phyloP scores from a whole-genome alignment of 2,888 invertebrate species.

The Ecliptopera silaceata region DNA sequence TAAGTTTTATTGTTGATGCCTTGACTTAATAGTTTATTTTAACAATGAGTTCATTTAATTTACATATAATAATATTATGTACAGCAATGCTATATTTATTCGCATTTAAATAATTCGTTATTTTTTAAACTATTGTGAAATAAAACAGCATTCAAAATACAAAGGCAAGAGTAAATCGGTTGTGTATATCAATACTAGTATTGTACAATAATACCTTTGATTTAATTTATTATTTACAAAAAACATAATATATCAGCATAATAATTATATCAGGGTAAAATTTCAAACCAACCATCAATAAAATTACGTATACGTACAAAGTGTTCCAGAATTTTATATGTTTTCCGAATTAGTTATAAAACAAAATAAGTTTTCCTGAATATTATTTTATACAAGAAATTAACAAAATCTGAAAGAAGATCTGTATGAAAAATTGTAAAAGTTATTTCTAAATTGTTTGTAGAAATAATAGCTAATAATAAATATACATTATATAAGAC shows the following conservation, averaged over 20 bases:
- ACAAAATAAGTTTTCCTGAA: neutral
- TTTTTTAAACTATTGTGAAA: neutral
- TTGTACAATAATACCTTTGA: slow-evolving; percentile 50
- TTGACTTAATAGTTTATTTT: slow-evolving; percentile 22
- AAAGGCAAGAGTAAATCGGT: slow-evolving; percentile 77
- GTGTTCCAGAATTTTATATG: slow-evolving; percentile 4
- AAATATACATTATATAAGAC: neutral
- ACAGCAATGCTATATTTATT: too few species aligned
- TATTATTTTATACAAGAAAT: neutral
- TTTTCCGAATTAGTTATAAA: neutral
- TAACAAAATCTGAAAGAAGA: too few species aligned
- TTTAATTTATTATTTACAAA: slow-evolving; percentile 17
- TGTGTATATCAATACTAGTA: slow-evolving; percentile 74
- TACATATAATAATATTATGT: too few species aligned
- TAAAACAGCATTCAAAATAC: too few species aligned
- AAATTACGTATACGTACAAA: neutral
- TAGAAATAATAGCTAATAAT: neutral
- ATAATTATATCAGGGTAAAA: slow-evolving; percentile 35
- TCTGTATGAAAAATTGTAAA: neutral
- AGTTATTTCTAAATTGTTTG: neutral
- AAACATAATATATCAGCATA: slow-evolving; percentile 19
- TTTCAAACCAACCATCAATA: neutral
- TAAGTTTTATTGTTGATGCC: slow-evolving; percentile 14
- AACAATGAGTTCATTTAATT: too few species aligned
- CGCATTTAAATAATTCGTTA: neutral